phyloP scores from a whole-genome alignment of 2,888 invertebrate genomes.

The Dendrolimus pini region DNA sequence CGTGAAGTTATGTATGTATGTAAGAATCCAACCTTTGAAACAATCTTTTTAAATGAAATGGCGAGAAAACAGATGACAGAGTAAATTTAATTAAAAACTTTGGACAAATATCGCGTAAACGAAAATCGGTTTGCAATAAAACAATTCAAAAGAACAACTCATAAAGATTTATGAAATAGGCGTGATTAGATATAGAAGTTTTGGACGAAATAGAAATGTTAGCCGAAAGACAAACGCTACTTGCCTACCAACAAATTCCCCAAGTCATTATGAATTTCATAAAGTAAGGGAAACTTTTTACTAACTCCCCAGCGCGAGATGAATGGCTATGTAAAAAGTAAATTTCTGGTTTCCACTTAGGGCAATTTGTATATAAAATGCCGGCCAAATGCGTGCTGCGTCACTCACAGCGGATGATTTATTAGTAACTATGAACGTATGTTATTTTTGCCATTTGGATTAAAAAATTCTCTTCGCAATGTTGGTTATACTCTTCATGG shows the following conservation, averaged over 20 bases:
- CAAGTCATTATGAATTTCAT: conserved; percentile 32
- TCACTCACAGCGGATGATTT: no score
- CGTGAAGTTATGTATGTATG: no score
- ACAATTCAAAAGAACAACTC: background rate
- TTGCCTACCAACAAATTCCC: conserved; percentile 24
- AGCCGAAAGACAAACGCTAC: conserved; percentile 23
- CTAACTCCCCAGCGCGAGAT: conserved; percentile 27
- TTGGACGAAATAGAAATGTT: conserved; percentile 6
- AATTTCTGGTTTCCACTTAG: conserved; percentile 32
- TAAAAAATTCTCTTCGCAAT: no score
- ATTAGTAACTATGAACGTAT: no score
- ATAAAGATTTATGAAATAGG: conserved; percentile 3
- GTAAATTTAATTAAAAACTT: background rate
- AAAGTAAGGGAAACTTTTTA: conserved; percentile 33
- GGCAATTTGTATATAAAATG: conserved; percentile 22
- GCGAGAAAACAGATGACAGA: background rate
- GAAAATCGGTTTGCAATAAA: background rate
- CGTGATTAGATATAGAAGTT: conserved; percentile 10
- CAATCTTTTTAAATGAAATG: background rate
- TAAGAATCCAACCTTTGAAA: background rate
- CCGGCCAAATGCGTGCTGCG: no score
- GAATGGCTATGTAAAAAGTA: conserved; percentile 37
- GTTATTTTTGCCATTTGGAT: no score
- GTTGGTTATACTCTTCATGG: no score
- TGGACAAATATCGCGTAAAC: background rate